Evolutionary conservation across 2,113 vertebrate genomes (phyloP), one percentile per base, ranked within the genome.

Genomic region (Haemorhous mexicanus): DNA sequence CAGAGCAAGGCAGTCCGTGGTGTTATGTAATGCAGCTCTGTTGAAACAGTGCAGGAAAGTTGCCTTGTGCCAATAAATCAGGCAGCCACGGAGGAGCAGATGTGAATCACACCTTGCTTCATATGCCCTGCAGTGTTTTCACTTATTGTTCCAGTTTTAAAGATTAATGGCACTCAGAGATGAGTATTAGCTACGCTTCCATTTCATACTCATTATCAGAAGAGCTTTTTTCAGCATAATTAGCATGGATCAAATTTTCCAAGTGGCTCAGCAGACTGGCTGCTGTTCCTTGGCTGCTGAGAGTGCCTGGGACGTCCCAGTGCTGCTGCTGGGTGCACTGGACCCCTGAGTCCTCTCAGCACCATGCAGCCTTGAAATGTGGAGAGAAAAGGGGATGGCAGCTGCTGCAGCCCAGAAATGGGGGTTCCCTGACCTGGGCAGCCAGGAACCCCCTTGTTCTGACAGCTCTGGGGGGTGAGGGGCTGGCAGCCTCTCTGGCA

Each of bases 91-190:
- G 93, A 89, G 81, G 37, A 95, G 91, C 95, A 96, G 95, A 95
- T 95, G 96, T 97, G 96, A 95, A 93, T 95, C 96, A 95, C 96
- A 96, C 96, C 96, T 97, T 97, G 95, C 95, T 97, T 97, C 96
- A 97, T 85, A 97, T 82, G 95, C 96, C 96, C 95, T 76, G 93
- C 87, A 87, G 96, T 91, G 91, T 87, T 93, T 94, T 93, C 95
- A 82, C 81, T 94, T 92, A 95, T 94, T 95, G 91, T 94, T 95
- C 94, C 93, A 95, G 91, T 87, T 95, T 91, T 93, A 93, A 91
- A 96, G 96, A 97, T 96, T 94, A 87, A 97, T 96, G 89, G 95
- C 94, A 85, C 84, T 93, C 84, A 68, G 84, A 95, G 94, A 95
- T 50, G 77, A 91, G 84, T 61, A 93, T 95, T 95, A 95, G 86